Base-by-base conservation (phyloP, 1,140 invertebrate species). In the Mamestra configurata region DNA sequence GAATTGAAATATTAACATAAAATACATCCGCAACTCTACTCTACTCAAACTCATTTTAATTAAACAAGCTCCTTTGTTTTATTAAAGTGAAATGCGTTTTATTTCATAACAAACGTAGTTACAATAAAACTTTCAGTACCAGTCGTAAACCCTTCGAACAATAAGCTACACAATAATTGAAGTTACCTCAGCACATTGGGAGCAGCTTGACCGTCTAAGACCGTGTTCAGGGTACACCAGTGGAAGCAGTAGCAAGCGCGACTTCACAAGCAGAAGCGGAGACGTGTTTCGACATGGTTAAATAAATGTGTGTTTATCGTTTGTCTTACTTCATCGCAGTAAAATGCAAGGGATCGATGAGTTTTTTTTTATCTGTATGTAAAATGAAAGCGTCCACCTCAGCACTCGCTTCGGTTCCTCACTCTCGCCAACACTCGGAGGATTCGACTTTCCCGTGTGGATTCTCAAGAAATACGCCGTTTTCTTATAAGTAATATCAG, bases 401-500 rank as follows among this genome's bases (percentile, higher is more conserved):
- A 40, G 37, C 8, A 6, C 37, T 11, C 37, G 37, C 37, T 6
- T 6, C 0, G 8, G 37, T 7, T 11, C 8, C 7, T 22, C 20
- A 20, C 24, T 57, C 22, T 20, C 13, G 24, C 15, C 18, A 11
- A 53, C 40, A 51, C 4, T 24, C 27, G 31, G n/a, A 53, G 15
- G n/a, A 53, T 55, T 51, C 11, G 68, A 35, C 31, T 31, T 46
- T 24, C n/a, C 59, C 8, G 27, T 20, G 64, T 24, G 37, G 22
- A 64, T 64, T 64, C 59, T 64, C 18, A 7, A 46, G 20, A 43
- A 68, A 64, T 64, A 68, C 37, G 37, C 2, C 20, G 10, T 46
- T 18, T 15, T 31, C 46, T 31, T 31, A 53, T 35, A 71, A 71
- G 68, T 51, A 71, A 71, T 71, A 11, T 46, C 68, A 35, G 24